phyloP scores from a whole-genome alignment of 2,113 vertebrate species.

The Sapayoa aenigma region DNA sequence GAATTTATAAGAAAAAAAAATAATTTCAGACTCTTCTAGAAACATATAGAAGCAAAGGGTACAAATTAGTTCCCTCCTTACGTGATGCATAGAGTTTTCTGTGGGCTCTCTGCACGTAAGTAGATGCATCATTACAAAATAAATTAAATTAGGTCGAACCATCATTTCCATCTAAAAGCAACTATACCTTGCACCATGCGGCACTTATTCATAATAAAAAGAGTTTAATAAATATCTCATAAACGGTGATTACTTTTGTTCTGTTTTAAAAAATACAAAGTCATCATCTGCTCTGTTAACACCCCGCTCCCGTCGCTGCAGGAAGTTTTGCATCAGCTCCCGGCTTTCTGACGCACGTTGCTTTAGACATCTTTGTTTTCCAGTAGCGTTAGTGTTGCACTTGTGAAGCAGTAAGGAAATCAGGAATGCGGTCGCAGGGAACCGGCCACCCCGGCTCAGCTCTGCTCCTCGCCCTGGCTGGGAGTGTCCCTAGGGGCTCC shows the following conservation, averaged over 20 bases:
- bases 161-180: slow-evolving; percentile 49
- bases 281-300: neutral
- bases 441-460: neutral
- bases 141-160: slow-evolving; percentile 55
- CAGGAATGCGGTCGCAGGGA: neutral
- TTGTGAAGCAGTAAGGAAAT: slow-evolving; percentile 43
- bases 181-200: slow-evolving; percentile 56
- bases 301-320: neutral
- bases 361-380: neutral
- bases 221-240: slow-evolving; percentile 48
- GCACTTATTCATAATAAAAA: slow-evolving; percentile 68
- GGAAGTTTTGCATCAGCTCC: neutral
- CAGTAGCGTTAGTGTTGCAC: slow-evolving; percentile 46
- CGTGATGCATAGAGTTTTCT: slow-evolving; percentile 47
- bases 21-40: neutral
- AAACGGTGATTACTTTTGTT: slow-evolving; percentile 4
- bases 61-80: neutral
- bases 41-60: slow-evolving; percentile 48
- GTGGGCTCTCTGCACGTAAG: slow-evolving; percentile 44
- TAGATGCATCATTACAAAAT: slow-evolving; percentile 43
- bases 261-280: slow-evolving; percentile 51
- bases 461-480: neutral
- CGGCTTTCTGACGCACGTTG: neutral
- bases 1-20: neutral
- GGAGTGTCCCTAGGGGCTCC: slow-evolving; percentile 27